Evolutionary conservation across 2,888 invertebrate genomes (phyloP).

Genomic region (Candidula unifasciata): DNA sequence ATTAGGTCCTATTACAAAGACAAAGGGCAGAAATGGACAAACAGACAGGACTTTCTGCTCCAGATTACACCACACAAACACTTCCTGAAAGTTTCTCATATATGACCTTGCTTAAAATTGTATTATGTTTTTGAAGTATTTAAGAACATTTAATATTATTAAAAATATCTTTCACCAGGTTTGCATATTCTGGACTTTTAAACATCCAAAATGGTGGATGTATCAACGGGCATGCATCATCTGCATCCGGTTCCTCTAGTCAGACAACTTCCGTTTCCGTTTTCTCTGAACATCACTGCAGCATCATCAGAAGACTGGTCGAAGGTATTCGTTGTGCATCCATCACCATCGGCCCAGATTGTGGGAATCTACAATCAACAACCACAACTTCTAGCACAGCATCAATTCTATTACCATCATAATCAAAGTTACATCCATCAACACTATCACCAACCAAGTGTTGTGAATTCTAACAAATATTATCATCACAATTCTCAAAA

Average conservation of each 20-base stretch:
- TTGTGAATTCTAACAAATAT: not conserved
- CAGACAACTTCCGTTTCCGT: conserved; percentile 7
- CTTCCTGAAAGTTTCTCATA: too few species aligned
- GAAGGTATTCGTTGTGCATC: not conserved
- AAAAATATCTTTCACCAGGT: too few species aligned
- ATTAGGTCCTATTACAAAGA: too few species aligned
- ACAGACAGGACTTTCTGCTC: too few species aligned
- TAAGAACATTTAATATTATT: too few species aligned
- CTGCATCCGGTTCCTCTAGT: conserved; percentile 7
- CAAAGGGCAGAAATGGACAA: too few species aligned
- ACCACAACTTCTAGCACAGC: conserved; percentile 17
- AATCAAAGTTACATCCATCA: conserved; percentile 6
- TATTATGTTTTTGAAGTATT: too few species aligned
- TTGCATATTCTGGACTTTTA: not conserved
- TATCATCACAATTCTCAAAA: not conserved
- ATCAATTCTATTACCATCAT: conserved; percentile 5
- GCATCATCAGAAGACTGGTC: not conserved
- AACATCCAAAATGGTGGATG: conserved; percentile 10
- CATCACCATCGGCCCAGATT: not conserved
- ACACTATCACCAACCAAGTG: not conserved
- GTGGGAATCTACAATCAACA: conserved; percentile 10
- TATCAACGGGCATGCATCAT: not conserved
- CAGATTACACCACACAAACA: too few species aligned
- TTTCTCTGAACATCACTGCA: not conserved
- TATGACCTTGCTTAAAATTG: too few species aligned